phyloP scores from a whole-genome alignment of 2,113 vertebrate species.

The Psittacara wagleri region DNA sequence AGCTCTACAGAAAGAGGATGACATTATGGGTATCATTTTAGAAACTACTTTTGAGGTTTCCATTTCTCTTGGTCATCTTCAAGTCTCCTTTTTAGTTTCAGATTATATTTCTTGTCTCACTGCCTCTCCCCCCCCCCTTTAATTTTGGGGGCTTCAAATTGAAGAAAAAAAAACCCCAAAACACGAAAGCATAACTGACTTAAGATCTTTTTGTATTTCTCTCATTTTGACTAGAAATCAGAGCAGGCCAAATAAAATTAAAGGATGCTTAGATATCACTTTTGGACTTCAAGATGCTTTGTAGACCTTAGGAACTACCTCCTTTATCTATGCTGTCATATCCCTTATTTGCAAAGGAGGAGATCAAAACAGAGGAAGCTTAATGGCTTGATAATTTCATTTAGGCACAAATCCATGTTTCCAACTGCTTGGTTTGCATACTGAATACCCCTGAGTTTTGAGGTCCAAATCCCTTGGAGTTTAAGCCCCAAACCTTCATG shows the following conservation, averaged over 20 bases:
- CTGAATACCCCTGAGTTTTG: not conserved
- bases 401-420: not conserved
- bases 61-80: not conserved
- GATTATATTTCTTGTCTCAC: not conserved
- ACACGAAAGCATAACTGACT: not conserved
- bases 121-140: not conserved
- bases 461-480: not conserved
- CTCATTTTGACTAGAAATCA: not conserved
- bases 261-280: not conserved
- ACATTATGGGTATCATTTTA: not conserved
- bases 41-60: not conserved
- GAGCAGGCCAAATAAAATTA: not conserved
- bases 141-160: not conserved
- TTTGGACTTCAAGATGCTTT: not conserved
- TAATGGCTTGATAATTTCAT: not conserved
- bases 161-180: not conserved
- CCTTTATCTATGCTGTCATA: not conserved
- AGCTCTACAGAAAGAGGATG: rapidly evolving
- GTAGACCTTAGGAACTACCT: not conserved
- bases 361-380: not conserved
- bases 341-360: not conserved
- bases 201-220: not conserved
- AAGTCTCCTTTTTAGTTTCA: not conserved
- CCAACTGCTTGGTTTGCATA: not conserved
- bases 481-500: not conserved